Conservation (phyloP, 2,113 vertebrate species). For the Takifugu bimaculatus region DNA sequence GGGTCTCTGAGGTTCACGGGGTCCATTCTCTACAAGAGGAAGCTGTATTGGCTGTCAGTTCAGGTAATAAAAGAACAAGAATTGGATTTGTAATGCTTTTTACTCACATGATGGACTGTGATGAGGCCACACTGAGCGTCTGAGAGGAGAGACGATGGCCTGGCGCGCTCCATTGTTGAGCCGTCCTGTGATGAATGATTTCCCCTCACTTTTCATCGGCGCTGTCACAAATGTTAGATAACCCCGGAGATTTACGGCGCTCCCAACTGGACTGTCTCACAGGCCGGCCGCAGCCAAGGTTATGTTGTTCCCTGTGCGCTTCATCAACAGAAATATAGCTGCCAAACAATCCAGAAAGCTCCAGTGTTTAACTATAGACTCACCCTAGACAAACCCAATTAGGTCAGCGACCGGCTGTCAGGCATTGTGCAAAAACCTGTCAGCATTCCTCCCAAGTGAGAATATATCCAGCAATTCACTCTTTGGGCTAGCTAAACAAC, state of each 20-base stretch:
- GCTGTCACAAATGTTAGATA: conserved; percentile 62
- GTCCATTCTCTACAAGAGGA: conserved; percentile 13
- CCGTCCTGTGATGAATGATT: conserved; percentile 62
- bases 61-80: conserved; percentile 27
- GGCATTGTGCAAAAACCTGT: conserved; percentile 38
- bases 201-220: conserved; percentile 42
- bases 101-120: conserved; percentile 42
- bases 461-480: conserved; percentile 36
- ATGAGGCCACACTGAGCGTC: conserved; percentile 39
- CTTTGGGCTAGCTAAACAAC: conserved; percentile 35
- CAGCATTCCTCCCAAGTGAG: conserved; percentile 51
- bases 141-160: conserved; percentile 42
- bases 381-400: conserved; percentile 57
- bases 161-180: conserved; percentile 50
- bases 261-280: conserved; percentile 30
- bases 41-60: conserved; percentile 32
- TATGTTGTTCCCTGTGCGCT: conserved; percentile 36
- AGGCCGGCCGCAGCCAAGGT: conserved; percentile 29
- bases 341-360: conserved; percentile 39
- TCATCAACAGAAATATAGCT: conserved; percentile 55
- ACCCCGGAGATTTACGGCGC: conserved; percentile 59
- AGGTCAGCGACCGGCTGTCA: conserved; percentile 52
- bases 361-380: conserved; percentile 57
- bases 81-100: conserved; percentile 54
- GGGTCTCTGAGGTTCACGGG: conserved; percentile 21